phyloP scores from a whole-genome alignment of 1,140 invertebrate genomes.

The Oncopodura yosiiana region DNA sequence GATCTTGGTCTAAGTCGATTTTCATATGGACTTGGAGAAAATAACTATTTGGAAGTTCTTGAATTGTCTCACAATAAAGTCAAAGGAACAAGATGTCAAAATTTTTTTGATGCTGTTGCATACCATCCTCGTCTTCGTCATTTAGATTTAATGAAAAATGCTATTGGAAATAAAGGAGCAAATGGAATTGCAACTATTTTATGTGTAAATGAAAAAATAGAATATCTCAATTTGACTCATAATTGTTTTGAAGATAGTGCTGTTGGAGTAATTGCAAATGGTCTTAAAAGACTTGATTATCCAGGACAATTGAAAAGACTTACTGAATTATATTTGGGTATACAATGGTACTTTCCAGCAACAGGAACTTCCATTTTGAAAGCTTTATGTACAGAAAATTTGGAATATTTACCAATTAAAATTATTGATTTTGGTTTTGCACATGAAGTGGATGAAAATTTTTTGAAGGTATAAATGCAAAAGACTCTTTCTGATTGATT shows the following conservation, averaged over 20 bases:
- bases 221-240: conserved; percentile 23
- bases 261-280: conserved; percentile 10
- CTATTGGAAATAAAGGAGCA: conserved; percentile 13
- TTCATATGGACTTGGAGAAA: conserved; percentile 15
- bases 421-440: conserved; percentile 18
- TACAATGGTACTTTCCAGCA: neutral
- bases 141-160: conserved; percentile 20
- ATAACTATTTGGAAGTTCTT: conserved; percentile 9
- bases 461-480: conserved; percentile 21
- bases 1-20: conserved; percentile 19
- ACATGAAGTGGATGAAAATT: conserved; percentile 17
- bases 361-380: conserved; percentile 8
- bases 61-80: conserved; percentile 24
- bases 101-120: conserved; percentile 13
- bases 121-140: conserved; percentile 9
- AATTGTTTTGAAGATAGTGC: conserved; percentile 13
- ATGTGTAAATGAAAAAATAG: conserved; percentile 8
- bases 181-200: conserved; percentile 20
- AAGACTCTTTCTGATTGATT: neutral
- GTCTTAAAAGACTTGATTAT: no score
- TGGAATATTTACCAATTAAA: neutral
- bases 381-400: neutral
- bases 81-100: conserved; percentile 22
- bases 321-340: no score
- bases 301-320: no score